Evolutionary conservation across 2,888 invertebrate genomes (phyloP).

Genomic region (Noctua pronuba): DNA sequence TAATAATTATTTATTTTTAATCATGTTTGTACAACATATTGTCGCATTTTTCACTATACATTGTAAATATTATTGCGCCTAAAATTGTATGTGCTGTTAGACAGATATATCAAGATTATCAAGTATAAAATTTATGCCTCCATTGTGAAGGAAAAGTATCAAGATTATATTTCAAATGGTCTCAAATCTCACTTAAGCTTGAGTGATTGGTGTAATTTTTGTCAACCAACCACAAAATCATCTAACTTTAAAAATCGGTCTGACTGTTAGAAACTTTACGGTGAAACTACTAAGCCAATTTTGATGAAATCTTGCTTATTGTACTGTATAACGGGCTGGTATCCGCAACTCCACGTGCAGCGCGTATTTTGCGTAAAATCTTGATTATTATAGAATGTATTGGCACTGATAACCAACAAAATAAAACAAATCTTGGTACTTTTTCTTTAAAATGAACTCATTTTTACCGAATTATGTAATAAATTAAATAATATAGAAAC

Average conservation of each 20-base stretch:
- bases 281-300: neutral
- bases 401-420: neutral
- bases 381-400: neutral
- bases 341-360: too few species aligned
- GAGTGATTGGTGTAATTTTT: neutral
- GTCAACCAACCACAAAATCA: neutral
- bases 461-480: constrained; percentile 53
- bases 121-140: constrained; percentile 40
- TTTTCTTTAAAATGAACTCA: constrained; percentile 4
- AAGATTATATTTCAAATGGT: constrained; percentile 6
- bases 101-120: constrained; percentile 40
- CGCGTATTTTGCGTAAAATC: neutral
- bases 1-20: constrained; percentile 54
- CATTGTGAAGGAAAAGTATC: constrained; percentile 31
- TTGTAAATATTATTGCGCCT: constrained; percentile 56
- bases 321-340: too few species aligned
- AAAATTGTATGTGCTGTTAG: constrained; percentile 44
- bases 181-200: neutral
- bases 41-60: constrained; percentile 48
- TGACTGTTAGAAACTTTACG: neutral
- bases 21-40: constrained; percentile 33
- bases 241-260: neutral
- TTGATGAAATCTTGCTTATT: neutral
- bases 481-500: constrained; percentile 51
- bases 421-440: constrained; percentile 38